Evolutionary conservation across 2,797 vertebrate species (phyloP), one percentile per base, ranked within the genome.

Genomic region (Karalla daura): DNA sequence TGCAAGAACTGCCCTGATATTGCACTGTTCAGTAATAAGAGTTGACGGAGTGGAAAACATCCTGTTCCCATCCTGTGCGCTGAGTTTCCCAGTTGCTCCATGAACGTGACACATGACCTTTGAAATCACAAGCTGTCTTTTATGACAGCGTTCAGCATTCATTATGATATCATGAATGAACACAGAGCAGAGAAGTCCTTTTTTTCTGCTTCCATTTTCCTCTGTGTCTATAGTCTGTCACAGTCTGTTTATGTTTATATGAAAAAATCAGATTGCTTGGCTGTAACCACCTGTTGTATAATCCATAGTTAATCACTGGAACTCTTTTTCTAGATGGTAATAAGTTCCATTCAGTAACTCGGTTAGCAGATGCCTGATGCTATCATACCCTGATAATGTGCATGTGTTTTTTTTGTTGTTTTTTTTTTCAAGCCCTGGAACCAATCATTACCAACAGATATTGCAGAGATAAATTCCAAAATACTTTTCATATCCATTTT

Each of bases 271-370:
- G 40, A 74, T 63, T 41, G 41, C 47, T 71, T 71, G 69, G 53
- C 60, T 71, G 32, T 59, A 72, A 63, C 51, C 44, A 41, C 24
- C 51, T 62, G 60, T 77, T 71, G 74, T 63, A 68, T 55, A 77
- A 75, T 56, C 56, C 50, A 14, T 35, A 46, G 46, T 70, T 80
- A 68, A 68, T 76, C 50, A 68, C 50, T 61, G 68, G 35, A 81
- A 64, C 36, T 56, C 36, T 44, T 76, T 65, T 61, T 63, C 44
- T 65, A 41, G 39, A 55, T 0, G 4, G 39, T 55, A 74, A 76
- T 64, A 64, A 24, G 63, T 82, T 80, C 78, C 68, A 73, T 60
- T 69, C 52, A 52, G 54, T 71, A 52, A 63, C 66, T 49, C 35
- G 50, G 46, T 73, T 50, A 63, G 51, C 55, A 53, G 70, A 78